Evolutionary conservation across 2,888 invertebrate species (phyloP).

Genomic region (Eubasilissa splendida): DNA sequence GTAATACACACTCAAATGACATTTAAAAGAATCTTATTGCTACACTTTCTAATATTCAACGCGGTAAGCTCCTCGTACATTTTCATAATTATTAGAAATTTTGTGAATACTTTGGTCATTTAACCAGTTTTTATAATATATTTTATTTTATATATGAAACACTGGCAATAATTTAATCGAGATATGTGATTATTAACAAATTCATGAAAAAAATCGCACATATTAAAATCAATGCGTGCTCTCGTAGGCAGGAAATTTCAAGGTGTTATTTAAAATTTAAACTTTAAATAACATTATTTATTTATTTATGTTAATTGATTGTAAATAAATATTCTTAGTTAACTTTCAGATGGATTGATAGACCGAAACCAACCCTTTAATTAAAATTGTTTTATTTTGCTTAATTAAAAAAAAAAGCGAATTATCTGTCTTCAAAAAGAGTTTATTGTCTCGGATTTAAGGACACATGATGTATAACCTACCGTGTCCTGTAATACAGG

Average conservation of each 20-base stretch:
- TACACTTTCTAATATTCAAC: background rate
- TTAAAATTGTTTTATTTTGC: no score
- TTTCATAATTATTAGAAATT: slow-evolving; percentile 23
- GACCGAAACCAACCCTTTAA: no score
- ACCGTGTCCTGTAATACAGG: no score
- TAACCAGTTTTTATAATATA: background rate
- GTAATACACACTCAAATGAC: background rate
- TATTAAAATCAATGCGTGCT: background rate
- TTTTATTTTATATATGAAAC: background rate
- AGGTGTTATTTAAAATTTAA: background rate
- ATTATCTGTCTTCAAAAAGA: no score
- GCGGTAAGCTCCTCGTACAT: background rate
- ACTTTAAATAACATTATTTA: background rate
- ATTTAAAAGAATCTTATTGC: slow-evolving; percentile 7
- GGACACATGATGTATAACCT: no score
- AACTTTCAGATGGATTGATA: no score
- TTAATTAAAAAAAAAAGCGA: no score
- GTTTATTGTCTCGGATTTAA: no score
- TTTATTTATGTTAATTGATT: no score
- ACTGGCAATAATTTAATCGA: background rate
- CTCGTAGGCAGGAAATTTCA: background rate
- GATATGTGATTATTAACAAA: background rate
- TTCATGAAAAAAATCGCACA: background rate
- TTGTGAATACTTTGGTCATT: slow-evolving; percentile 1
- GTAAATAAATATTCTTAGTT: no score